Base-by-base conservation (phyloP, 2,797 vertebrate species). In the Crocidura indochinensis region DNA sequence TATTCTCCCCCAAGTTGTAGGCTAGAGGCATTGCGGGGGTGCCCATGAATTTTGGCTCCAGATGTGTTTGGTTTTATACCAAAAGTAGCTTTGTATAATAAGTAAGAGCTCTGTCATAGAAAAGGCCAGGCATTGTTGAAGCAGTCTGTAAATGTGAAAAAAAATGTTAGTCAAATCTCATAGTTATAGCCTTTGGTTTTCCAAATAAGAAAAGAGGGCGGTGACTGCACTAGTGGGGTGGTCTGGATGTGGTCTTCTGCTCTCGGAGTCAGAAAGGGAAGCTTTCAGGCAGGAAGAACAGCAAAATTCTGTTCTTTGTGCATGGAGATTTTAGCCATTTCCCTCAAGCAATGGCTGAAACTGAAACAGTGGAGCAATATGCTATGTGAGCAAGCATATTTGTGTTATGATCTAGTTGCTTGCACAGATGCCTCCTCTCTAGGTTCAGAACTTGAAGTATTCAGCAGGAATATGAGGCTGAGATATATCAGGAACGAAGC, bases 1-100 rank as follows among this genome's bases (percentile, higher is more conserved):
- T 75, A 14, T 85, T 94, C 65, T 83, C 65, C 17, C 17, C 1
- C 5, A 60, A 92, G 56, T 75, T 64, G 88, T 72, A 84, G 51
- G 51, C 38, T 8, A 64, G 44, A 65, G 24, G 64, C 1, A 0
- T 17, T 44, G 67, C 71, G 24, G 22, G 14, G 60, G 51, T 29
- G 6, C 24, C 46, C 3, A 56, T 20, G 81, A 74, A 86, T 91
- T 94, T 56, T 69, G 67, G 65, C 79, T 83, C 27, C 22, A 74
- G 90, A 81, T 26, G 8, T 73, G 69, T 51, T 78, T 72, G 12
- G 2, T 74, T 82, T 88, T 89, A 5, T 8, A 38, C 38, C 27
- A 53, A n/a, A 83, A 74, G 22, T 67, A 53, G 11, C 29, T 17
- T 69, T 47, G 26, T 31, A 56, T 64, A 73, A 67, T n/a, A 19